Evolutionary conservation across 2,797 vertebrate species (phyloP).

Genomic region (Micrastur ruficollis): DNA sequence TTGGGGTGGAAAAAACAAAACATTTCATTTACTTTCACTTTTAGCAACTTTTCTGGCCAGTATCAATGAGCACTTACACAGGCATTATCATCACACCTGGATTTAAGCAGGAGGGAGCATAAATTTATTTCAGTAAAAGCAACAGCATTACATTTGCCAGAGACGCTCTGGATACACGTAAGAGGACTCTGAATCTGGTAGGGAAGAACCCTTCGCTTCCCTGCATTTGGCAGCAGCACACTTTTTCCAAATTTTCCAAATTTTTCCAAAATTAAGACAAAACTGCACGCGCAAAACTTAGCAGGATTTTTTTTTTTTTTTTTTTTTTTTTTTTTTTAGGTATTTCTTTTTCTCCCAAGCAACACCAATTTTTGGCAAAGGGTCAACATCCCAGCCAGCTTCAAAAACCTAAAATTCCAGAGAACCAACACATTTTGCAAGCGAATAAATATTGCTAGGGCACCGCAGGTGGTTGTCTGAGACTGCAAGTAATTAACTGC

Average conservation of each 20-base stretch:
- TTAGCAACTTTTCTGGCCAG: neutral
- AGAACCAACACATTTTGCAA: neutral
- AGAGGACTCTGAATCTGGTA: neutral
- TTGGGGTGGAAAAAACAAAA: neutral
- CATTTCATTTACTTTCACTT: neutral
- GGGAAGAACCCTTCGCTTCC: neutral
- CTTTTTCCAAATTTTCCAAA: neutral
- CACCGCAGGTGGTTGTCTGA: constrained; percentile 9
- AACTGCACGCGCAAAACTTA: neutral
- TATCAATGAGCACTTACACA: neutral
- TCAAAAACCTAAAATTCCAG: constrained; percentile 2
- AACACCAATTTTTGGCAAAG: neutral
- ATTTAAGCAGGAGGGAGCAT: neutral
- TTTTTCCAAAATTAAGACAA: neutral
- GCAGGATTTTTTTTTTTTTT: neutral
- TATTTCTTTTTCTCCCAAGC: neutral
- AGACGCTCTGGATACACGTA: neutral
- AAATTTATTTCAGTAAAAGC: neutral
- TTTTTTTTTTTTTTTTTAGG: neutral
- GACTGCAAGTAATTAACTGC: neutral
- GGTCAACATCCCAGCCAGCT: neutral
- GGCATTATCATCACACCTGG: neutral
- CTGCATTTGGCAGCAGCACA: neutral
- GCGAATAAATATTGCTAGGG: neutral
- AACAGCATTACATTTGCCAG: neutral